Base-by-base conservation (phyloP, 2,888 invertebrate species). In the Microctonus hyperodae region DNA sequence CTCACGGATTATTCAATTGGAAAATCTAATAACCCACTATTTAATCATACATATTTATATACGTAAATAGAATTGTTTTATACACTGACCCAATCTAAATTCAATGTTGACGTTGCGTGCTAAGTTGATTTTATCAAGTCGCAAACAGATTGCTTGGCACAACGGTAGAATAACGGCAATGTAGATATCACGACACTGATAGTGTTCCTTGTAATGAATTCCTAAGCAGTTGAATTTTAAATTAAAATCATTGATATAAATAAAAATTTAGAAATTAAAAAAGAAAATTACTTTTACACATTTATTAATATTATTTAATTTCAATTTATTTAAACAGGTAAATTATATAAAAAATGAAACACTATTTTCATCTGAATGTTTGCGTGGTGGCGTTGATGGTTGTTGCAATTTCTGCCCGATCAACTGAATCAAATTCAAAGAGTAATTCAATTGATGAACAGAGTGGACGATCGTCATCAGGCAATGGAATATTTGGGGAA, bases 401-500 rank as follows among this genome's bases (percentile, higher is more conserved):
- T 59, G 80, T 76, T 58, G 70, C 75, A 66, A 78, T 73, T 9
- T 72, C 76, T 66, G 80, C 82, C 73, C 76, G 82, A 68, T 78
- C 83, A 62, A 73, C 80, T 33, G 79, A 82, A 66, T 76, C 77
- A 23, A 80, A 78, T 64, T 56, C 75, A n/a, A 76, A 76, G 58
- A 71, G 72, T 16, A 82, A 82, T 57, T 78, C 78, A 57, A 79
- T 82, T 69, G 78, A 82, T 64, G 82, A 82, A 20, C 76, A 81
- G 65, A 77, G 74, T 6, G 75, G 77, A 7, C 76, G 82, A 68
- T 82, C 82, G 4, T 71, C 74, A 16, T 23, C 37, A 5, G 72
- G 70, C 60, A 79, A 72, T 69, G 79, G 81, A 48, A 73, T 83
- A 72, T 85, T 91, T 71, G 89, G 90, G 71, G 93, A 93, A 76